These are phyloP conservation scores for Pelvicachromis taeniatus DNA, from an alignment of 2,113 vertebrate species.

Conservation along the genomic window DNA sequence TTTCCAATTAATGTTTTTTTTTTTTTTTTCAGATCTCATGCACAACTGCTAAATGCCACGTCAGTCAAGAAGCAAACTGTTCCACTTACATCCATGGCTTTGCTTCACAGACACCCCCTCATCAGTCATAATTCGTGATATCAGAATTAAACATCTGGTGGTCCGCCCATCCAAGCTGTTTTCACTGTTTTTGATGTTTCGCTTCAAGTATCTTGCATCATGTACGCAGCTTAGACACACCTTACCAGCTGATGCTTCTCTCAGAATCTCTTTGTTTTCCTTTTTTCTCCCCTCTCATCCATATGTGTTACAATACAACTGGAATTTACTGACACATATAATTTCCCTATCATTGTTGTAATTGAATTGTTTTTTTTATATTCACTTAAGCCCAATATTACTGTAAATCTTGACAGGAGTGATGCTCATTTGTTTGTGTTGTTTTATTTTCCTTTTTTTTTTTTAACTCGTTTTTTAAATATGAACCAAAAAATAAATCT, in stretches of 20 bases:
- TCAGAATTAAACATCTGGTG: conserved; percentile 41
- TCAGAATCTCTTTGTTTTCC: not conserved
- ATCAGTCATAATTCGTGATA: conserved; percentile 35
- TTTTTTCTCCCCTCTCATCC: rapidly evolving
- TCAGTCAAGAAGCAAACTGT: conserved; percentile 1
- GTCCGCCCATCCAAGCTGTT: conserved; percentile 36
- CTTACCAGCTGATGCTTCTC: conserved; percentile 10
- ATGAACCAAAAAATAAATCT: not conserved
- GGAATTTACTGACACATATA: not conserved
- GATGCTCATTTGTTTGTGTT: not conserved
- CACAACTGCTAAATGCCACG: not conserved
- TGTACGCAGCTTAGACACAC: not conserved
- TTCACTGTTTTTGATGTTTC: conserved; percentile 7
- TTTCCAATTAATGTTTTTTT: not conserved
- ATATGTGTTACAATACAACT: not conserved
- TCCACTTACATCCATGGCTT: not conserved
- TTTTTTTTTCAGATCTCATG: not conserved
- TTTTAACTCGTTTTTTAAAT: not conserved
- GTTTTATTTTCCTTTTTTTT: not conserved
- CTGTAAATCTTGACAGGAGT: not conserved
- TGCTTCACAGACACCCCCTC: not conserved
- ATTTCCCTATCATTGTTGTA: not conserved
- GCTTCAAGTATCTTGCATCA: conserved; percentile 5
- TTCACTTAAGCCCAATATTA: not conserved
- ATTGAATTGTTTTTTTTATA: not conserved